Conservation (phyloP, 2,113 vertebrate genomes). For the Arizona elegans region DNA sequence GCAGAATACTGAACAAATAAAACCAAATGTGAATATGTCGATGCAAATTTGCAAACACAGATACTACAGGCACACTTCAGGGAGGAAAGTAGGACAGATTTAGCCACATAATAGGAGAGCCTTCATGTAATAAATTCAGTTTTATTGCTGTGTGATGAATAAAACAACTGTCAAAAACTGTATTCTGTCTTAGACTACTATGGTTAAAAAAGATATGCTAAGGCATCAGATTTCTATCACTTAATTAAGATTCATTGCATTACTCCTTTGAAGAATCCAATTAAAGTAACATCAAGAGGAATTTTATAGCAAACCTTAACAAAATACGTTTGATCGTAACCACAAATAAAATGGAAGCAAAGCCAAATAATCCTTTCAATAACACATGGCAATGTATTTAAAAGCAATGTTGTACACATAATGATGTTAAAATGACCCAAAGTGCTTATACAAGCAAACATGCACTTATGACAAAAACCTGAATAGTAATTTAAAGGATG, state of each 20-base stretch:
- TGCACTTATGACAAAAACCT: not conserved
- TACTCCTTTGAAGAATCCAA: constrained; percentile 14
- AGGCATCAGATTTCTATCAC: not conserved
- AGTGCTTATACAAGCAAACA: not conserved
- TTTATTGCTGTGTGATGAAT: not conserved
- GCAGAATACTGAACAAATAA: not conserved
- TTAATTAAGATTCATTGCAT: constrained; percentile 20
- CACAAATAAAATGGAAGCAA: constrained; percentile 19
- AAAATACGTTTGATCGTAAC: not conserved
- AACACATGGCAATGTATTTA: not conserved
- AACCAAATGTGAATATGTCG: not conserved
- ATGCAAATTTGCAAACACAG: not conserved
- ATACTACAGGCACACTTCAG: not conserved
- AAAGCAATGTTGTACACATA: not conserved
- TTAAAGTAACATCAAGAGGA: constrained; percentile 1
- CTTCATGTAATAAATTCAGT: not conserved
- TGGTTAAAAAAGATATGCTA: fast-evolving
- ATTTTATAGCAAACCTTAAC: constrained; percentile 21
- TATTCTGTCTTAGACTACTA: not conserved
- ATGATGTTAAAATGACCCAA: fast-evolving
- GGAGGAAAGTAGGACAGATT: not conserved
- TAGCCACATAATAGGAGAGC: not conserved
- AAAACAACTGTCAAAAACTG: not conserved
- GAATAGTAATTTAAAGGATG: not conserved
- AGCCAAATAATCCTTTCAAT: not conserved